These are phyloP conservation scores for Aegypius monachus DNA, from an alignment of 2,113 vertebrate genomes.

Conservation along the genomic window DNA sequence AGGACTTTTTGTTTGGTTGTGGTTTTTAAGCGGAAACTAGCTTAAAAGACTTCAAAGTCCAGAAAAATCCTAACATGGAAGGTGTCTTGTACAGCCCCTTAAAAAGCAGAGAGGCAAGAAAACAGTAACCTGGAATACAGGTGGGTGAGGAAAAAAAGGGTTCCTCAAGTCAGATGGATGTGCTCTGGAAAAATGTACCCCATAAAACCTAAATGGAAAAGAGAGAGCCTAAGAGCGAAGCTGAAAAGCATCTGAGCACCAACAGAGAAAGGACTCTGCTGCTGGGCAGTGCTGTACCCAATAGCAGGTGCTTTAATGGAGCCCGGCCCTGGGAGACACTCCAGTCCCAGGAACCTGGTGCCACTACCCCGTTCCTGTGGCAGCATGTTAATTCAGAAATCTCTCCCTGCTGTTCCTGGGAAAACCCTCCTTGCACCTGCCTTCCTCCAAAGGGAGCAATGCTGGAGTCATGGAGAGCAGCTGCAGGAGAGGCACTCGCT, in stretches of 20 bases:
- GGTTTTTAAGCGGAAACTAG: background rate
- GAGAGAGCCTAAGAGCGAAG: background rate
- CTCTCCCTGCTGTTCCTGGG: background rate
- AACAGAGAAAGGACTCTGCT: background rate
- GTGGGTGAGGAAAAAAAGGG: background rate
- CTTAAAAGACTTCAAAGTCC: background rate
- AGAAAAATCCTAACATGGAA: background rate
- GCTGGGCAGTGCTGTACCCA: background rate
- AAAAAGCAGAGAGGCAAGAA: background rate
- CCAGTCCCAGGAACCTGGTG: background rate
- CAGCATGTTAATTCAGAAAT: background rate
- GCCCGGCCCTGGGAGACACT: background rate
- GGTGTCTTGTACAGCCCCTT: background rate
- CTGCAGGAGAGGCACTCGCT: rapidly evolving
- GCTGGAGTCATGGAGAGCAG: background rate
- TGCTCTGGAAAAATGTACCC: background rate
- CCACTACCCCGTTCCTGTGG: background rate
- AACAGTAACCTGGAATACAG: background rate
- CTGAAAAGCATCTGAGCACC: background rate
- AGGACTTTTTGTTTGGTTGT: background rate
- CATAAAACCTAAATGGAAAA: background rate
- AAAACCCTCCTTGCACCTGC: background rate
- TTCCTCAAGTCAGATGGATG: background rate
- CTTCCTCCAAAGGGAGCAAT: background rate
- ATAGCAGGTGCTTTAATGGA: background rate